phyloP scores from a whole-genome alignment of 2,113 vertebrate species.

The Archocentrus centrarchus region DNA sequence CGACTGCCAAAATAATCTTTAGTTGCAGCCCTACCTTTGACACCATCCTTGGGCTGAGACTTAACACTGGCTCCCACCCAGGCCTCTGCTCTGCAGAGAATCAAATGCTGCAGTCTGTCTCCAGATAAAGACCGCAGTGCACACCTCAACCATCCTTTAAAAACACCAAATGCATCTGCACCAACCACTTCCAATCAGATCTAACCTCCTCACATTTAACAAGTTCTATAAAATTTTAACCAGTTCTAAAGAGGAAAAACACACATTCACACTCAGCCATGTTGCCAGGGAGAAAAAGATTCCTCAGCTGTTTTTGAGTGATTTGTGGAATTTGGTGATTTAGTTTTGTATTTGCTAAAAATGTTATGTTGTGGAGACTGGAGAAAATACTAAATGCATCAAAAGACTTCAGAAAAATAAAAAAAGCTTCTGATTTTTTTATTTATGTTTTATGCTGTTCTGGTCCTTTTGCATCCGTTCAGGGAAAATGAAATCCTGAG shows the following conservation, averaged over 20 bases:
- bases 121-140: background rate
- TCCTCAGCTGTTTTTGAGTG: background rate
- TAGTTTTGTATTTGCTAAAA: background rate
- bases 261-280: background rate
- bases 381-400: no score
- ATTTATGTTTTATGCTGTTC: no score
- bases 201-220: background rate
- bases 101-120: slow-evolving; percentile 4
- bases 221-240: background rate
- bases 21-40: slow-evolving; percentile 4
- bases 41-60: slow-evolving; percentile 72
- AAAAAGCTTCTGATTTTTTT: background rate
- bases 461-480: no score
- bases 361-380: no score
- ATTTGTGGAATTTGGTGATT: background rate
- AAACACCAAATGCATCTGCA: background rate
- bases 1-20: no score
- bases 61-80: slow-evolving; percentile 67
- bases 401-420: no score
- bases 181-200: background rate
- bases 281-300: background rate
- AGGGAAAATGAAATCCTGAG: no score
- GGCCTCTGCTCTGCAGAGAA: slow-evolving; percentile 30
- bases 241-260: background rate
- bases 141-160: background rate